Base-by-base conservation (phyloP, 2,888 invertebrate species). In the Polydrusus tereticollis region DNA sequence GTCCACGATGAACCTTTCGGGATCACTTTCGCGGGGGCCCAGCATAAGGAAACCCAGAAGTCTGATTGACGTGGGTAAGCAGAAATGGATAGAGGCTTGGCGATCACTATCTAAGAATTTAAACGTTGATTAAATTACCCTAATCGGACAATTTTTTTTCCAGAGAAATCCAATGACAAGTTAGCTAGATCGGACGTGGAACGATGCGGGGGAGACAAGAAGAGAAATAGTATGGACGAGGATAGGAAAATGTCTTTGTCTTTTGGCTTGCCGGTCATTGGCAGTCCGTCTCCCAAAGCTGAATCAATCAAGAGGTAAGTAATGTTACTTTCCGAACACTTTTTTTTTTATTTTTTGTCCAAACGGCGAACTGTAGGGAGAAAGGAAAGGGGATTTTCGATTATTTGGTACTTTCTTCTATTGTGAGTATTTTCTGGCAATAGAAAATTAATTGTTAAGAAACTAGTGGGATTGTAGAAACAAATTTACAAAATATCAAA, bases 341-440 rank as follows among this genome's bases (percentile, higher is more conserved):
- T 26, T 26, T 5, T 5, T 26, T n/a, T 12, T 14, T 14, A 23
- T 52, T 29, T n/a, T 58, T 45, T 20, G 12, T 23, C 21, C 26
- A 8, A 23, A n/a, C n/a, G 29, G 10, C 18, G 67, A 75, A 66
- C 65, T 78, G 80, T 80, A 82, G 81, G 82, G 82, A 82, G 83
- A 83, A 82, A 79, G 83, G 82, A 82, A 82, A 79, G 80, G 80
- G 83, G 82, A 77, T 76, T 62, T 64, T 20, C 29, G 18, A 23
- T 33, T 47, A 21, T 6, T 38, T 45, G 41, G 45, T 0, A 4
- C 3, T 0, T 33, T 33, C 21, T 1, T 33, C 3, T 14, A 23
- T 10, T 33, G 2, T 16, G 14, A 33, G 4, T 20, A 14, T 58
- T 14, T 12, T 26, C n/a, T n/a, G n/a, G n/a, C n/a, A n/a, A n/a